Conservation (phyloP, 2,888 invertebrate genomes). For the Drosophila falleni region DNA sequence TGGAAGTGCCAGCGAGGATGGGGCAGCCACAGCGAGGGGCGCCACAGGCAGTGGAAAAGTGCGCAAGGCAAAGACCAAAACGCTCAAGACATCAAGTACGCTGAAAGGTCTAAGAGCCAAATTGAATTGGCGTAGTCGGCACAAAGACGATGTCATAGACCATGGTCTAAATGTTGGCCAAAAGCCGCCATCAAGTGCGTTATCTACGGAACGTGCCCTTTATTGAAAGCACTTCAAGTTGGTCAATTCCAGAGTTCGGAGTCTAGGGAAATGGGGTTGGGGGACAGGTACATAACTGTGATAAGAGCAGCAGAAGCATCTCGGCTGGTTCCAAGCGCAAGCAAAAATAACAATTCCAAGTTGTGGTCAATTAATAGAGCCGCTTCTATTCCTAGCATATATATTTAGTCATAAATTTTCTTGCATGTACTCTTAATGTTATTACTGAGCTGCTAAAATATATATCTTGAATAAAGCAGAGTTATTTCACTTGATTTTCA, state of each 20-base stretch:
- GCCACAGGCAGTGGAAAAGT: slow-evolving; percentile 62
- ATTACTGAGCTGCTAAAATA: slow-evolving; percentile 43
- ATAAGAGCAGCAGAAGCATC: slow-evolving; percentile 64
- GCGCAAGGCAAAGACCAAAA: slow-evolving; percentile 66
- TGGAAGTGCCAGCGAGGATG: slow-evolving; percentile 9
- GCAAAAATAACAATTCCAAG: slow-evolving; percentile 62
- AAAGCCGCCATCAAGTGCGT: slow-evolving; percentile 38
- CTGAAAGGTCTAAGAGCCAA: slow-evolving; percentile 62
- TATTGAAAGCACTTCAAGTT: slow-evolving; percentile 49
- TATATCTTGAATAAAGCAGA: slow-evolving; percentile 57
- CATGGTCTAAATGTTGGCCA: slow-evolving; percentile 25
- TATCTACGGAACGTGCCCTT: slow-evolving; percentile 42
- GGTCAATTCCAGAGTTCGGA: slow-evolving; percentile 47
- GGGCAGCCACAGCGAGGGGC: neutral
- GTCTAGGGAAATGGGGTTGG: neutral
- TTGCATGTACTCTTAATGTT: slow-evolving; percentile 28
- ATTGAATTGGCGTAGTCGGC: slow-evolving; percentile 72
- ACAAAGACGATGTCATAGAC: slow-evolving; percentile 38
- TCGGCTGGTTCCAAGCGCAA: slow-evolving; percentile 54
- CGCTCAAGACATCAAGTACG: slow-evolving; percentile 50
- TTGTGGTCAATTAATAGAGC: slow-evolving; percentile 58
- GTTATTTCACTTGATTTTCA: slow-evolving; percentile 22
- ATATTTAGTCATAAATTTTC: slow-evolving; percentile 45
- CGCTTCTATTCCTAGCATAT: slow-evolving; percentile 52
- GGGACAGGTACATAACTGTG: slow-evolving; percentile 62